Conservation (phyloP, 1,140 invertebrate species). For the Sweltsa coloradensis region DNA sequence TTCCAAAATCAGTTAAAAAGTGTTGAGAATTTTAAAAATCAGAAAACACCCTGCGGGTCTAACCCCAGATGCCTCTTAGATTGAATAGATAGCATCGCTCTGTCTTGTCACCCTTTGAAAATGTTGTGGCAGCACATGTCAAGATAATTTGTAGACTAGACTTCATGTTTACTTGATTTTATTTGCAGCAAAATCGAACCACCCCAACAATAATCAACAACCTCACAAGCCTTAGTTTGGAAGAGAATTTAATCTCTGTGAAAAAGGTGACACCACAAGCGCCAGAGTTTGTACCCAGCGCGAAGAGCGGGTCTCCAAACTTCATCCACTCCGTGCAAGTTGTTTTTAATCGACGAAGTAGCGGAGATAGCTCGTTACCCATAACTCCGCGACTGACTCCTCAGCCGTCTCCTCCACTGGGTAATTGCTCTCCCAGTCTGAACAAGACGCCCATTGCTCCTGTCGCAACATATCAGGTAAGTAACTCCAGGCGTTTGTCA, state of each 20-base stretch:
- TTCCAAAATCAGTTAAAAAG: too few species aligned
- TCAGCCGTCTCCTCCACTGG: constrained; percentile 23
- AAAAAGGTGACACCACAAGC: constrained; percentile 29
- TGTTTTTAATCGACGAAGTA: constrained; percentile 2
- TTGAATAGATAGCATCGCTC: too few species aligned
- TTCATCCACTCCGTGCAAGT: constrained; percentile 25
- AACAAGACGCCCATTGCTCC: constrained; percentile 31
- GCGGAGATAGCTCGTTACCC: constrained; percentile 11
- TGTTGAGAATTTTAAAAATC: too few species aligned
- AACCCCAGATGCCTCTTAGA: too few species aligned
- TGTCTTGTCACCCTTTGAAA: too few species aligned
- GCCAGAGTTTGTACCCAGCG: constrained; percentile 33
- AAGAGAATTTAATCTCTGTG: not conserved
- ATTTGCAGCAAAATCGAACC: too few species aligned
- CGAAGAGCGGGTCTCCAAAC: constrained; percentile 19
- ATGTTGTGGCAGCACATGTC: too few species aligned
- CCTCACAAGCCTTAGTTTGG: too few species aligned
- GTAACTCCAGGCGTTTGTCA: constrained; percentile 1
- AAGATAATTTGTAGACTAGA: too few species aligned
- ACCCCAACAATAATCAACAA: too few species aligned
- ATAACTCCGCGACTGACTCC: constrained; percentile 22
- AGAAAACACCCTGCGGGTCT: too few species aligned
- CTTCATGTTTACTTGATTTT: too few species aligned
- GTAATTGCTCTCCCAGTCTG: constrained; percentile 24
- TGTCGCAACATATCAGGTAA: constrained; percentile 38